Conservation (phyloP, 2,888 invertebrate species). For the Carpatolechia fugitivella region DNA sequence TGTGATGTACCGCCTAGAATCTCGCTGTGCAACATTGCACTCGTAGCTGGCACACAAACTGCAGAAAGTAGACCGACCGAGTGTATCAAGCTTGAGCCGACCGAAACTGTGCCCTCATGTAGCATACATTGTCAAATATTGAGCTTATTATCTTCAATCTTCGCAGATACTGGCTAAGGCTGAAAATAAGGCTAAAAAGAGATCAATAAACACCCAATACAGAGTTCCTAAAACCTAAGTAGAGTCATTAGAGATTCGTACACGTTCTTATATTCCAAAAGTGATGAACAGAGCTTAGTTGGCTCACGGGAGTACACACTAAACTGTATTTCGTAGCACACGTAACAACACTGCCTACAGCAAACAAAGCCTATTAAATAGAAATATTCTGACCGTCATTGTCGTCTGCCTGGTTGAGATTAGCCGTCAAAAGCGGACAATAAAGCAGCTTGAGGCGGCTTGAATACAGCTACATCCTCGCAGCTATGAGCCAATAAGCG, state of each 20-base stretch:
- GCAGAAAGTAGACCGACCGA: conserved; percentile 60
- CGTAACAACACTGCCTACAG: too few species aligned
- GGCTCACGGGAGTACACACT: too few species aligned
- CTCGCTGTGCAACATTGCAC: conserved; percentile 38
- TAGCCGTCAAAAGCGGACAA: conserved; percentile 38
- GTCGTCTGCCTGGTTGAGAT: conserved; percentile 50
- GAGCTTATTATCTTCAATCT: too few species aligned
- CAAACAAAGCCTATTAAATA: too few species aligned
- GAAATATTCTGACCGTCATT: too few species aligned
- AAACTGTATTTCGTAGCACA: too few species aligned
- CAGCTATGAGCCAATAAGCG: conserved; percentile 26
- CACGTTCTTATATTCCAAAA: too few species aligned
- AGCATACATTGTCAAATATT: background rate
- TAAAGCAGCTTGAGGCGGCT: background rate
- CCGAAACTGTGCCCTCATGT: background rate
- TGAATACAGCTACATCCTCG: background rate
- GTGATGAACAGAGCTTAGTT: too few species aligned
- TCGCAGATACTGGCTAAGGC: background rate
- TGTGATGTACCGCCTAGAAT: conserved; percentile 47
- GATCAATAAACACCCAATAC: too few species aligned
- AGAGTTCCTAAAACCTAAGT: too few species aligned
- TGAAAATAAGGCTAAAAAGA: too few species aligned
- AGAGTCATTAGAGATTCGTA: too few species aligned
- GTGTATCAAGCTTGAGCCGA: background rate
- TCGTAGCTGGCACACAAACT: conserved; percentile 30